phyloP scores from a whole-genome alignment of 2,888 invertebrate genomes.

The Timema podura region DNA sequence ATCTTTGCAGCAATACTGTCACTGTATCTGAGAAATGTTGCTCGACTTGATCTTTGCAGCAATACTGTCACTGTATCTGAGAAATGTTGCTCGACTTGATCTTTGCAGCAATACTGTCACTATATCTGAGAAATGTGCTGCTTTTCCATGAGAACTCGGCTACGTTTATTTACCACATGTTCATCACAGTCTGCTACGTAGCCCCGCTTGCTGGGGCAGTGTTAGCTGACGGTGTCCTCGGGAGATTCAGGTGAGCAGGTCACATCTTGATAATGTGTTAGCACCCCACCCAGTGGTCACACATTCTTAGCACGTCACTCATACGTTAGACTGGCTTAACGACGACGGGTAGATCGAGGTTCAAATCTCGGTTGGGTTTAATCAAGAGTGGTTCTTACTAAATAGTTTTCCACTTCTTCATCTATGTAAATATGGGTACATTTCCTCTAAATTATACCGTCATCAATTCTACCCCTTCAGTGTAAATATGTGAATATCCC shows the following conservation, averaged over 20 bases:
- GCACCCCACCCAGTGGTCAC: neutral
- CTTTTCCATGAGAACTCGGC: conserved; percentile 58
- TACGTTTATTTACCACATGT: conserved; percentile 84
- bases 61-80: conserved; percentile 83
- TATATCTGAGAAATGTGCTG: conserved; percentile 81
- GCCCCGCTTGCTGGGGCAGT: conserved; percentile 88
- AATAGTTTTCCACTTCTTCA: too few relatives aligned
- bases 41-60: conserved; percentile 56
- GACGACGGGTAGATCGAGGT: too few relatives aligned
- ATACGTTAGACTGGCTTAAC: too few relatives aligned
- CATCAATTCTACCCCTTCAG: too few relatives aligned
- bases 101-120: conserved; percentile 76
- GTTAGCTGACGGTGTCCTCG: conserved; percentile 87
- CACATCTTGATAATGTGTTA: neutral
- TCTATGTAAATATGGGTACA: too few relatives aligned
- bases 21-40: conserved; percentile 75
- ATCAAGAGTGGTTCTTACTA: too few relatives aligned
- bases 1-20: conserved; percentile 76
- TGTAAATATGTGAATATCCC: too few relatives aligned
- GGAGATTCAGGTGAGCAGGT: conserved; percentile 66
- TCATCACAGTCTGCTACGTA: conserved; percentile 85
- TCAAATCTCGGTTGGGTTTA: too few relatives aligned
- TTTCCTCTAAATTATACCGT: too few relatives aligned
- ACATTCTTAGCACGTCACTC: too few relatives aligned
- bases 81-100: conserved; percentile 34